phyloP scores from a whole-genome alignment of 2,113 vertebrate species.

The Prinia subflava region DNA sequence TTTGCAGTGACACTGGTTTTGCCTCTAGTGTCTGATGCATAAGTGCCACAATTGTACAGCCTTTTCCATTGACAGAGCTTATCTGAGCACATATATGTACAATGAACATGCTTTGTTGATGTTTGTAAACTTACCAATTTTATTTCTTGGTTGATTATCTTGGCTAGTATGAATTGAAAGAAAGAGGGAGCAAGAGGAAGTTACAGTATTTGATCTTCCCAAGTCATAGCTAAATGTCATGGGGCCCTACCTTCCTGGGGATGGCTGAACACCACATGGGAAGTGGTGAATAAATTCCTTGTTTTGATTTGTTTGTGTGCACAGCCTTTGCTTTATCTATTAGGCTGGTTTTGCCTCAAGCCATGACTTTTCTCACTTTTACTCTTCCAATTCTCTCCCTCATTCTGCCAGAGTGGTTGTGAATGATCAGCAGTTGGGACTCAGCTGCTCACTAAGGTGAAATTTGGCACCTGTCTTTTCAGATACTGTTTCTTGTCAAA shows the following conservation, averaged over 20 bases:
- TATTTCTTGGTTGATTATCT: neutral
- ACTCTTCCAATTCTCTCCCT: neutral
- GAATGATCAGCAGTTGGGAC: neutral
- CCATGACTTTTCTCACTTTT: neutral
- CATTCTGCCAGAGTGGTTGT: neutral
- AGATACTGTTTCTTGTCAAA: neutral
- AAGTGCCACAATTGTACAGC: neutral
- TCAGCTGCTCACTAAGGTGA: neutral
- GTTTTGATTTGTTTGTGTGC: neutral
- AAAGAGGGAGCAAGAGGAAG: neutral
- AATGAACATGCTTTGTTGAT: neutral
- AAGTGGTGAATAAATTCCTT: neutral
- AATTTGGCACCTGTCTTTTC: neutral
- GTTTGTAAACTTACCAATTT: neutral
- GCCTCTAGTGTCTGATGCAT: neutral
- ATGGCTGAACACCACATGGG: neutral
- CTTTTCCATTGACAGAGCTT: neutral
- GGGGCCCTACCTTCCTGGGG: neutral
- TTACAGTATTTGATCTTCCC: fast-evolving
- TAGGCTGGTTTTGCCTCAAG: neutral
- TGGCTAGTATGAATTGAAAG: neutral
- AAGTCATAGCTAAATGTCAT: fast-evolving
- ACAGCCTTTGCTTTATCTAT: neutral
- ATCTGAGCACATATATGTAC: neutral
- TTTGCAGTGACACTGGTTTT: neutral